phyloP scores from a whole-genome alignment of 2,797 vertebrate species.

The Allobates femoralis region DNA sequence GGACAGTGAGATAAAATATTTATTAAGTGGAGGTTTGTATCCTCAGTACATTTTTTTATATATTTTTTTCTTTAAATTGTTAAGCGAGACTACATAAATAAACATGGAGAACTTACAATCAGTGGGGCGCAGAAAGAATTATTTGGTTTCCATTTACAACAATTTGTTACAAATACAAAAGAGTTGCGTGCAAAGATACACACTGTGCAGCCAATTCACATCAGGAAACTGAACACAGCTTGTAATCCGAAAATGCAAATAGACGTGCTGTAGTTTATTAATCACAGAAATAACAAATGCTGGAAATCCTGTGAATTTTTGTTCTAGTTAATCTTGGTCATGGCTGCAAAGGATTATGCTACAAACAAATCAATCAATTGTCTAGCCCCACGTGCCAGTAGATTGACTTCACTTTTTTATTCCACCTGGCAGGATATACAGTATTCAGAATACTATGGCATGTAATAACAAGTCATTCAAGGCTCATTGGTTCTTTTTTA shows the following conservation, averaged over 20 bases:
- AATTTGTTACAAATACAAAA: constrained; percentile 62
- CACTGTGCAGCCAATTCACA: constrained; percentile 59
- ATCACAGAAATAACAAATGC: constrained; percentile 57
- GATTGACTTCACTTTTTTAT: neutral
- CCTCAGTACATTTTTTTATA: neutral
- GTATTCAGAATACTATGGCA: neutral
- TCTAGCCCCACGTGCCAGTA: neutral
- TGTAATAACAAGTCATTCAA: neutral
- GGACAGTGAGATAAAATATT: neutral
- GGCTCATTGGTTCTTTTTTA: neutral
- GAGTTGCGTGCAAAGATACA: constrained; percentile 45
- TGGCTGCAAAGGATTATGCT: constrained; percentile 39
- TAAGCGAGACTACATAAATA: constrained; percentile 41
- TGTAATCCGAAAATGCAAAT: constrained; percentile 61
- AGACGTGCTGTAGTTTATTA: constrained; percentile 57
- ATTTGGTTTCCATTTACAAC: constrained; percentile 59
- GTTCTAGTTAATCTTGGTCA: constrained; percentile 51
- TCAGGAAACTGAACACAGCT: constrained; percentile 60
- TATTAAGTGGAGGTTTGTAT: neutral
- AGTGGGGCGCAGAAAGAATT: constrained; percentile 48
- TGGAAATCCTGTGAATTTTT: constrained; percentile 50
- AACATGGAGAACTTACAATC: constrained; percentile 50
- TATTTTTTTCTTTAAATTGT: constrained; percentile 21
- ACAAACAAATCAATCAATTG: constrained; percentile 41
- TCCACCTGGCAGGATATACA: neutral